Evolutionary conservation across 2,113 vertebrate genomes (phyloP), one percentile per base, ranked within the genome.

Genomic region (Epinephelus cyanopodus): DNA sequence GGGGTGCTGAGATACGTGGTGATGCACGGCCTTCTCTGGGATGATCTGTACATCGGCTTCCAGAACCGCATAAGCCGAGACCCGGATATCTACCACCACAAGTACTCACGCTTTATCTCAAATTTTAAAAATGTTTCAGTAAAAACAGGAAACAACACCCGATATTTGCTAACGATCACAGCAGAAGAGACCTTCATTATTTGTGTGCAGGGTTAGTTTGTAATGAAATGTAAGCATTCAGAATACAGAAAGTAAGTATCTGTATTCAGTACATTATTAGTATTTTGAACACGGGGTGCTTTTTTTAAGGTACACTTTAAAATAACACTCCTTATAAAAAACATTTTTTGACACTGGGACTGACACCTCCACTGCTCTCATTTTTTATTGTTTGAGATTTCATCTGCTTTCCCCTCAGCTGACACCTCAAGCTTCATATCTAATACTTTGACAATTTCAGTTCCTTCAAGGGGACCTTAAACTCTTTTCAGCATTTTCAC

Each of bases 1-100:
- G 94, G 93, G 0, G 95, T 97, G 53, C 94, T 97, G 79, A 95
- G 96, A 18, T 58, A 95, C 0, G 79, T 94, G 68, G 96, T 96
- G 72, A 91, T 92, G 73, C 91, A 95, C 0, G 95, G 96, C 0
- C 81, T 94, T 1, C 94, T 96, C n/a, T 96, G 95, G 96, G 96
- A 96, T 6, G 93, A 96, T 54, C 81, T 96, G 33, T 96, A 97
- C 73, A 96, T 96, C n/a, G 96, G 96, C 71, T 97, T 96, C 88
- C 96, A 96, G 86, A 96, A 95, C 61, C 86, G 92, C 69, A 90
- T 96, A 14, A 94, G 88, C 84, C 61, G 95, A 83, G 92, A 96
- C 14, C 96, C 96, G 5, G 96, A 97, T 47, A 60, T 95, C 70
- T 96, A 96, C 84, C 96, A 96, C 74, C 95, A 96, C 79, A 93